Evolutionary conservation across 2,888 invertebrate genomes (phyloP).

Genomic region (Rhagium mordax): DNA sequence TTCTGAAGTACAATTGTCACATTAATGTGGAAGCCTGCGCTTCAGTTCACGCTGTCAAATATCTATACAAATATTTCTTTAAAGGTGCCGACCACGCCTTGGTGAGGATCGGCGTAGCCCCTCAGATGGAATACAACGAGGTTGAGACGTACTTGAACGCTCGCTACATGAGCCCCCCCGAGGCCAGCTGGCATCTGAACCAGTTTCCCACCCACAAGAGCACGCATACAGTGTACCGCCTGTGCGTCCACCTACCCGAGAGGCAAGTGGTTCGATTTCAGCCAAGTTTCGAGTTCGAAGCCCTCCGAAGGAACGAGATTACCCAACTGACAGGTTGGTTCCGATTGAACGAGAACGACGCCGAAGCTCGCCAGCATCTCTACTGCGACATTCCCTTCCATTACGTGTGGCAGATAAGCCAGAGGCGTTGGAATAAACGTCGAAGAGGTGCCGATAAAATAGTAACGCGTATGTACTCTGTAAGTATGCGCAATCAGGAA

Average conservation of each 20-base stretch:
- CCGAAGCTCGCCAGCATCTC: background rate
- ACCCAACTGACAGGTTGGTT: slow-evolving; percentile 8
- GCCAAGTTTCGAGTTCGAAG: background rate
- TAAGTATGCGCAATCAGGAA: too few relatives aligned
- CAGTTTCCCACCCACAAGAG: background rate
- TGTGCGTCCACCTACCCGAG: slow-evolving; percentile 8
- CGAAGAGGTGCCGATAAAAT: too few relatives aligned
- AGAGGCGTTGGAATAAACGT: background rate
- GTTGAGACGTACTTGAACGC: background rate
- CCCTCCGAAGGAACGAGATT: background rate
- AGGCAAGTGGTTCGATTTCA: background rate
- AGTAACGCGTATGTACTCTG: too few relatives aligned
- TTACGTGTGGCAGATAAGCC: background rate
- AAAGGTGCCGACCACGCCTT: background rate
- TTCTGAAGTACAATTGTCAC: slow-evolving; percentile 18
- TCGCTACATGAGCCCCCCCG: background rate
- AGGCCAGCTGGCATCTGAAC: background rate
- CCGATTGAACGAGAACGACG: background rate
- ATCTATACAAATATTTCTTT: slow-evolving; percentile 22
- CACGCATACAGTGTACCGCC: background rate
- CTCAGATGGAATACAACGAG: background rate
- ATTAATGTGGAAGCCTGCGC: background rate
- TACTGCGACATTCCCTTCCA: background rate
- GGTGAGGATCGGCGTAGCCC: background rate
- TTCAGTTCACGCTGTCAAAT: background rate